Base-by-base conservation (phyloP, 2,113 vertebrate species). In the Myiopsitta monachus region DNA sequence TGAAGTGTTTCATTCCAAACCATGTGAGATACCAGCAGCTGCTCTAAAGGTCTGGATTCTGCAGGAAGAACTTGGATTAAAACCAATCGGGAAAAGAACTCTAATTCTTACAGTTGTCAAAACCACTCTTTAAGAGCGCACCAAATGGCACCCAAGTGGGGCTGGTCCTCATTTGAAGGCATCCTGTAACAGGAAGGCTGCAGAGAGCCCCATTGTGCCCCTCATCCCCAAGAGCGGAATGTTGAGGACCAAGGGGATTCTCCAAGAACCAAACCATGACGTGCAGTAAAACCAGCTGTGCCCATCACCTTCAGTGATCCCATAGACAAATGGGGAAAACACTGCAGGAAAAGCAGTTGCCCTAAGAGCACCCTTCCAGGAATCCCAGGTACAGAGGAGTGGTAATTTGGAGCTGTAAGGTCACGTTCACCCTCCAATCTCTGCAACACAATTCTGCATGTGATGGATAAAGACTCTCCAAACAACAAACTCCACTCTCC, bases 241-340 rank as follows among this genome's bases (percentile, higher is more conserved):
- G 18, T 1, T 7, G 44, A 14, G 49, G n/a, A 30, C 33, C 44
- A 1, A 4, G 39, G 59, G 62, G 55, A 26, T 27, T 10, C 21
- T 36, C 31, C 8, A 3, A 38, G 77, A 18, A 6, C 14, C 4
- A 2, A 18, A 9, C 38, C 39, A 1, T 0, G 6, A 47, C 3
- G 7, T 41, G 14, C 47, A 36, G 4, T 3, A 7, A 7, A 31
- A 61, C 0, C 81, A 44, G 14, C 4, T 3, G 47, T 70, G 11
- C 39, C 0, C 27, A 1, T 2, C 0, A 59, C 33, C 57, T 36
- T 59, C 47, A 2, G 44, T 1, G 9, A 46, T 2, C 52, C 55
- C 15, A 3, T 1, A 3, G 44, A 2, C 72, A 6, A 22, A 1
- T 0, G 2, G 39, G 3, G 24, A 2, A 22, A 28, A 4, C 17